A percentile compares a stretch with the other conserved stretches of the same genome.
These are phyloP conservation scores for Psittacula echo DNA, from an alignment of 2,797 vertebrate genomes.

Conservation along the genomic window DNA sequence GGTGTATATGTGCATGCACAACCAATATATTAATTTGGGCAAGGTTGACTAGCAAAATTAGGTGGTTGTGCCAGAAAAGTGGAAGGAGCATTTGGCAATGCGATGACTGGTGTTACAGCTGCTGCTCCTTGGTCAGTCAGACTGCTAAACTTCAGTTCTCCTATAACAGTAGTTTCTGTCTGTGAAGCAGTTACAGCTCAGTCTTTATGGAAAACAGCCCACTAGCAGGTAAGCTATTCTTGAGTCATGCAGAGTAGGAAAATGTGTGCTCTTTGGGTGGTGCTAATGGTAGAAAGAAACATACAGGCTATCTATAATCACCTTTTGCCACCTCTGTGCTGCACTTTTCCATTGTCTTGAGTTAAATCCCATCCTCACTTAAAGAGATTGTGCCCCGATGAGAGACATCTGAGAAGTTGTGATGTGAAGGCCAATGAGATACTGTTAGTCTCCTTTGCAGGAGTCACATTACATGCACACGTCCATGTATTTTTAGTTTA, in stretches of 20 bases:
- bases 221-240: background rate
- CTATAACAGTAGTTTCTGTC: background rate
- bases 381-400: background rate
- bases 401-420: background rate
- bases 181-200: background rate
- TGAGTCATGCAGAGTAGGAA: background rate
- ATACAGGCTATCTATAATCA: background rate
- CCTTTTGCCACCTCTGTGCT: background rate
- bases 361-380: background rate
- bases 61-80: background rate
- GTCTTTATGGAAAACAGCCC: background rate
- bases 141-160: background rate
- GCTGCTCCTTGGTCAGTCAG: background rate
- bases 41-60: background rate
- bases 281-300: background rate
- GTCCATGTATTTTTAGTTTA: background rate
- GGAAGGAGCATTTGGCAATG: background rate
- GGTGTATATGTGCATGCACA: background rate
- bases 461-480: background rate
- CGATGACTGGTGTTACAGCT: background rate
- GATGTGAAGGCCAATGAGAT: fast-evolving
- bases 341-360: background rate
- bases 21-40: background rate
- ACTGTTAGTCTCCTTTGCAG: background rate
- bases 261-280: background rate